Base-by-base conservation (phyloP, 2,113 vertebrate species). In the Oncorhynchus gorbuscha region DNA sequence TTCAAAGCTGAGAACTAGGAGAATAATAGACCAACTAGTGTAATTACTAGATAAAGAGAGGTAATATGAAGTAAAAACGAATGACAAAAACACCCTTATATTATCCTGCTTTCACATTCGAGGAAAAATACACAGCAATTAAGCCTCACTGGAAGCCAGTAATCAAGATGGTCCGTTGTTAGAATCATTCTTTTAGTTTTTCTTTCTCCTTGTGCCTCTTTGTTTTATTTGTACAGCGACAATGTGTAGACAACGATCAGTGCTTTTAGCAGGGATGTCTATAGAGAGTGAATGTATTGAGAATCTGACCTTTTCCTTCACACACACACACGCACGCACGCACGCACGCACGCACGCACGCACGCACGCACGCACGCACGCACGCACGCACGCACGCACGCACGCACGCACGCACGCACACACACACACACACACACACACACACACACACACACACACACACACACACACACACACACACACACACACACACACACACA, bases 101-200 rank as follows among this genome's bases (percentile, higher is more conserved):
- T 73, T 24, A 35, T 8, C n/a, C n/a, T n/a, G 35, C 48, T 71
- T 73, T 71, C 80, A 67, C 55, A 71, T 72, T 74, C 77, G 72
- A 76, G 69, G 65, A 64, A 58, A 77, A 77, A 32, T 24, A 18
- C 26, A 76, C 74, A 48, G 62, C 78, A 84, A 83, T 84, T 84
- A 86, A 45, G 68, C 78, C 32, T 74, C 55, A 39, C 74, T 64
- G 82, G 80, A 66, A 65, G 74, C 35, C 69, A 11, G 64, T 77
- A 82, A 82, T 86, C 78, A 78, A 82, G 75, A 48, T 12, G 48
- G 45, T 61, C 66, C 67, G 69, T 64, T 69, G 39, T 35, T 70
- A 65, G 75, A 83, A 86, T 79, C 64, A 51, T 65, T 26, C 73
- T 51, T 69, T 48, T 35, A 71, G 62, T 45, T 45, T 11, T 45